Conservation (phyloP, 2,797 vertebrate genomes). For the Epinephelus awoara region DNA sequence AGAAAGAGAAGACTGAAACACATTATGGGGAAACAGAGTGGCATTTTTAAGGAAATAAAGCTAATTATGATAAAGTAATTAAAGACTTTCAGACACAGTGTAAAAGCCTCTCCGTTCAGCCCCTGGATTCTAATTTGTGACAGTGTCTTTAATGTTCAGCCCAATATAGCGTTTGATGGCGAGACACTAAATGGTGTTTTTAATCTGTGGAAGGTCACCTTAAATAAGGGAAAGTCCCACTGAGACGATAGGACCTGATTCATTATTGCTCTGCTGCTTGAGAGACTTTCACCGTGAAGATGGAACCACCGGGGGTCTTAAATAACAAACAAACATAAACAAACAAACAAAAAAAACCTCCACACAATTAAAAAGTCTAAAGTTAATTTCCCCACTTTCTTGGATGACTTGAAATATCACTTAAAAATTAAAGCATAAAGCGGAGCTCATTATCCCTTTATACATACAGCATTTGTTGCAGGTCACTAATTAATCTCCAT, state of each 20-base stretch:
- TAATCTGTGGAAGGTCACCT: conserved; percentile 74
- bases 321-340: conserved; percentile 63
- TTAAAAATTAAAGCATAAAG: conserved; percentile 91
- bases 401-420: conserved; percentile 91
- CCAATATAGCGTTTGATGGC: conserved; percentile 41
- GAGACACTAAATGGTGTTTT: conserved; percentile 55
- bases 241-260: conserved; percentile 62
- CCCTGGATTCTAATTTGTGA: background rate
- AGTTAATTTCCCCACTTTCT: conserved; percentile 79
- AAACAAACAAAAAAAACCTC: conserved; percentile 69
- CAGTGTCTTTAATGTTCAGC: conserved; percentile 27
- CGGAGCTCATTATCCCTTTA: conserved; percentile 90
- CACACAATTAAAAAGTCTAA: conserved; percentile 76
- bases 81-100: background rate
- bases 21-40: background rate
- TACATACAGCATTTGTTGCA: conserved; percentile 89
- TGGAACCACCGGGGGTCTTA: conserved; percentile 50
- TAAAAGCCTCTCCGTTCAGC: background rate
- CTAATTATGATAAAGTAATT: background rate
- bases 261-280: conserved; percentile 70
- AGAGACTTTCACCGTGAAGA: conserved; percentile 60
- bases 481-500: conserved; percentile 96
- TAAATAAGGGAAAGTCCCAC: conserved; percentile 62
- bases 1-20: background rate
- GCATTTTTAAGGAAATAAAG: background rate